Base-by-base conservation (phyloP, 2,888 invertebrate genomes). In the Ornithoptera priamus region DNA sequence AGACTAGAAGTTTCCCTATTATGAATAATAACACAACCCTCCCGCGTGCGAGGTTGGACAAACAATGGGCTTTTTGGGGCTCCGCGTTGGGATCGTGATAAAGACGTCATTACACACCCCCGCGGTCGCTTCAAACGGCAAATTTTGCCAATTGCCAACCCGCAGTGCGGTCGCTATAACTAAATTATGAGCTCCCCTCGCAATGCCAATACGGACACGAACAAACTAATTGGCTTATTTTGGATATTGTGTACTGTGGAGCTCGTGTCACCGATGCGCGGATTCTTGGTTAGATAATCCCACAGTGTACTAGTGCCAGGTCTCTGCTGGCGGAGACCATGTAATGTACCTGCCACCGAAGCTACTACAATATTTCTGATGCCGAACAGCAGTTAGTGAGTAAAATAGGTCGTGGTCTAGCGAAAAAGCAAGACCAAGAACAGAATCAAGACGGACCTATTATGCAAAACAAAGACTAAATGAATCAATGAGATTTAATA, bases 71-170 rank as follows among this genome's bases (percentile, higher is more conserved):
- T 76, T 77, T 76, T 76, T 30, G 62, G 57, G 62, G 66, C 53
- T 53, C 39, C 6, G 10, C 42, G 20, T 20, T 24, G 39, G 36
- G 64, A 67, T 67, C 70, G 67, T 70, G 70, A 70, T 67, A 67
- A 67, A 70, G 67, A 57, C 61, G 70, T 67, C 67, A 70, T 70
- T 70, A 70, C 62, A 30, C 70, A 30, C 67, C 70, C 50, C 70
- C 67, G 46, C 58, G 56, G 61, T 60, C 65, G 65, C 64, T 67
- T 63, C 64, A 64, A 67, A 67, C 70, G 67, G 50, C 70, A 70
- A 70, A 70, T 89, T 87, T 83, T 82, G 84, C 83, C 84, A 88
- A 88, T 88, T 75, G 80, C 76, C 81, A 77, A 81, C 81, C 83
- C 81, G 81, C 81, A 70, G 82, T 74, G 85, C 75, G 81, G 80